These are phyloP conservation scores for Ernsta delagoae DNA, from an alignment of 2,888 invertebrate genomes.

Conservation along the genomic window DNA sequence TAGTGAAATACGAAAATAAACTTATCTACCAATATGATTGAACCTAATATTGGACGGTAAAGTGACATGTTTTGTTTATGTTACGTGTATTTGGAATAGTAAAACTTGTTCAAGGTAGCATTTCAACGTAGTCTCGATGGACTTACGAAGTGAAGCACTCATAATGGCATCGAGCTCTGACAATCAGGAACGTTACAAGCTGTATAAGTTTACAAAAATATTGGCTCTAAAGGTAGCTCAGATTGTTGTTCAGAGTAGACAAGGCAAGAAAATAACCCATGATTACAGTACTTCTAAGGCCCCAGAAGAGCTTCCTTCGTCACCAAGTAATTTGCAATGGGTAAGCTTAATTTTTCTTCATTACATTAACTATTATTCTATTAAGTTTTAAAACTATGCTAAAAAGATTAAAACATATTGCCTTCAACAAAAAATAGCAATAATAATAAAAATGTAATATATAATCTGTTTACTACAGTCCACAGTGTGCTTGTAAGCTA, in stretches of 20 bases:
- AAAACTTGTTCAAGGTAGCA: background rate
- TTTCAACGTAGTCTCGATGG: constrained; percentile 14
- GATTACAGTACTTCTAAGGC: constrained; percentile 56
- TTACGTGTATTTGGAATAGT: background rate
- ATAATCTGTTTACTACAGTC: no score
- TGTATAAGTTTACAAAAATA: constrained; percentile 96
- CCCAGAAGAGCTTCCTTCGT: constrained; percentile 57
- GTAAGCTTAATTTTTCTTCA: constrained; percentile 49
- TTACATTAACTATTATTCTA: no score
- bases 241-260: constrained; percentile 95
- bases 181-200: constrained; percentile 80
- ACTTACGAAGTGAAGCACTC: constrained; percentile 28
- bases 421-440: no score
- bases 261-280: constrained; percentile 91
- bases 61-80: constrained; percentile 19
- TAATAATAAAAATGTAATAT: no score
- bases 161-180: constrained; percentile 63
- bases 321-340: constrained; percentile 65
- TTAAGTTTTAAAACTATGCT: no score
- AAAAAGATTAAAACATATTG: no score
- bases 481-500: no score
- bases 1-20: no score
- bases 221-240: constrained; percentile 94
- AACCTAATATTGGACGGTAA: no score
- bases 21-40: no score